Conservation (phyloP, 1,140 invertebrate species). For the Medauroidea extradentata region DNA sequence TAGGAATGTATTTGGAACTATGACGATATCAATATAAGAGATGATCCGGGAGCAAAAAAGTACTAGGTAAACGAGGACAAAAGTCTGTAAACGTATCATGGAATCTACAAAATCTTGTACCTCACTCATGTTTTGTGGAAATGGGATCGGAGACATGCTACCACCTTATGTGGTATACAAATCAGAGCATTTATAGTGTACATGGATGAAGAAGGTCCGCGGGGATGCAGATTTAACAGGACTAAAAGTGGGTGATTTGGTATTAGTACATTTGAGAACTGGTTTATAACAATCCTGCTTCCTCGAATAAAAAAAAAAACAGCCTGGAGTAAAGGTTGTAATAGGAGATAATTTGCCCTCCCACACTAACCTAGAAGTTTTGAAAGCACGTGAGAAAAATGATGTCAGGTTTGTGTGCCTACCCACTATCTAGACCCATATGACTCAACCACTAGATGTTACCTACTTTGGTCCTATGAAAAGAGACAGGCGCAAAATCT, state of each 20-base stretch:
- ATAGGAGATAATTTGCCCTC: too few species aligned
- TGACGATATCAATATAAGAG: not conserved
- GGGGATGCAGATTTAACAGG: constrained; percentile 23
- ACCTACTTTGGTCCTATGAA: constrained; percentile 25
- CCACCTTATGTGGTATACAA: constrained; percentile 22
- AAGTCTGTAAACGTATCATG: constrained; percentile 4
- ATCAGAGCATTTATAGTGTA: constrained; percentile 24
- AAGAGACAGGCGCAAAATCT: constrained; percentile 22
- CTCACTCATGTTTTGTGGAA: constrained; percentile 1
- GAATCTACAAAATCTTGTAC: not conserved
- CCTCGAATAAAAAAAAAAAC: constrained; percentile 25
- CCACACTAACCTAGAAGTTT: too few species aligned
- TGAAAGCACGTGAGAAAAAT: too few species aligned
- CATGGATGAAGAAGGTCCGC: constrained; percentile 33
- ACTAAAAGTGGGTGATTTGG: constrained; percentile 38
- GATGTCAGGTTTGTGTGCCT: constrained; percentile 29
- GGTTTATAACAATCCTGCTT: constrained; percentile 26
- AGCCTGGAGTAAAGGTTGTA: constrained; percentile 38
- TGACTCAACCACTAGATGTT: constrained; percentile 8
- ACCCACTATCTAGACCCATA: constrained; percentile 30
- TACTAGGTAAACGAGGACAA: constrained; percentile 1
- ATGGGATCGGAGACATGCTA: not conserved
- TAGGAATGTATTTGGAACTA: not conserved
- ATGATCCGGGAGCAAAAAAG: not conserved
- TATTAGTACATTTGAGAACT: constrained; percentile 31